Conservation (phyloP, 1,140 invertebrate genomes). For the Drosophila hydei region DNA sequence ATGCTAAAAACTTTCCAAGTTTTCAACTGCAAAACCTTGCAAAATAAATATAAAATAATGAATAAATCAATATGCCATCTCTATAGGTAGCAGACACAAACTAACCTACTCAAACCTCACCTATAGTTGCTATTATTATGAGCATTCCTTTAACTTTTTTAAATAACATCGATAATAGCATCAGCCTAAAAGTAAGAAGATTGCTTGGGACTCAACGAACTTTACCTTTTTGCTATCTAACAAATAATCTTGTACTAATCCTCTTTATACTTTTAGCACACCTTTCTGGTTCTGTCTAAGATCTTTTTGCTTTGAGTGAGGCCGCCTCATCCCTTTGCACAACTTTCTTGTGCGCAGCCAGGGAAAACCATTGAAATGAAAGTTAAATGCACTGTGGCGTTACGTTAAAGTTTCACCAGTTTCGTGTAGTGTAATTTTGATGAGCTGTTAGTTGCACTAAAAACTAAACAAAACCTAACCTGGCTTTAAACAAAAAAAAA, state of each 20-base stretch:
- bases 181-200: not conserved
- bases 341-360: slow-evolving; percentile 35
- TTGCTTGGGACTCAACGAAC: not conserved
- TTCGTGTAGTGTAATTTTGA: slow-evolving; percentile 54
- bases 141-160: not conserved
- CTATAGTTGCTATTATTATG: not conserved
- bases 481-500: not conserved
- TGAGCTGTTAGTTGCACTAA: slow-evolving; percentile 54
- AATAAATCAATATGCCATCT: too few relatives aligned
- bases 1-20: too few relatives aligned
- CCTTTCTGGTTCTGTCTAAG: not conserved
- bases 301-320: too few relatives aligned
- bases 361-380: slow-evolving; percentile 44
- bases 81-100: not conserved
- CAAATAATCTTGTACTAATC: not conserved
- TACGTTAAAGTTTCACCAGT: slow-evolving; percentile 52
- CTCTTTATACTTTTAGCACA: not conserved
- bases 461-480: slow-evolving; percentile 36
- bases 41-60: too few relatives aligned
- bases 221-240: not conserved
- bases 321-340: slow-evolving; percentile 4
- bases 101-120: not conserved
- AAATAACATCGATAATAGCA: not conserved
- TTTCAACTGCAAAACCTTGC: too few relatives aligned
- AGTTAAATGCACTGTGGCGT: slow-evolving; percentile 56